Percentiles rank a stretch among this genome's conserved stretches.
Conservation (phyloP, 2,113 vertebrate genomes). For the Kobus ellipsiprymnus region DNA sequence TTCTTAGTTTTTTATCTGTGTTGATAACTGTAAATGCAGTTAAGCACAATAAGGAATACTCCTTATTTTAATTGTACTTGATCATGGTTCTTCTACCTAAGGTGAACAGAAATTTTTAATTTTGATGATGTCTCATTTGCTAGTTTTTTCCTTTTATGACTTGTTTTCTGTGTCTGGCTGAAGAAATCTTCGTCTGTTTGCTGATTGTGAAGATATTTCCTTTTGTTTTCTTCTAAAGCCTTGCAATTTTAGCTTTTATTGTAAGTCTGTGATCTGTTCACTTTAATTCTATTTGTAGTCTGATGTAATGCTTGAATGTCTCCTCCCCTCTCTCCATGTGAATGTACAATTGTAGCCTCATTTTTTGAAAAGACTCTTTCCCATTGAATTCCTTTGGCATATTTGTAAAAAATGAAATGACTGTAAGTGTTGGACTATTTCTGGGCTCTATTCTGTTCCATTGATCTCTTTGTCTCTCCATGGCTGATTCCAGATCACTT, state of each 20-base stretch:
- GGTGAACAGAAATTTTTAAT: slow-evolving; percentile 3
- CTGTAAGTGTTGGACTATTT: not conserved
- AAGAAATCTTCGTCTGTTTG: not conserved
- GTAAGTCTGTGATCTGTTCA: not conserved
- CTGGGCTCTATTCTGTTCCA: not conserved
- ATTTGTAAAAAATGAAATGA: not conserved
- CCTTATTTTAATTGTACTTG: not conserved
- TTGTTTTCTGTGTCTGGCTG: not conserved
- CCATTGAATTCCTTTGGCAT: not conserved
- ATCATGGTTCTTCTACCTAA: not conserved
- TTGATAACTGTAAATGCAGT: not conserved
- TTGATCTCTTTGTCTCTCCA: not conserved
- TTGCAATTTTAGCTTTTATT: not conserved
- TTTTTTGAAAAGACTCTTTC: not conserved
- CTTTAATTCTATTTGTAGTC: not conserved
- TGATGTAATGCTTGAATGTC: not conserved
- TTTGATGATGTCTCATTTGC: slow-evolving; percentile 8
- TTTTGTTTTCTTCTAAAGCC: not conserved
- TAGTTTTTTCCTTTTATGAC: not conserved
- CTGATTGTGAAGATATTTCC: not conserved
- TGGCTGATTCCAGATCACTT: not conserved
- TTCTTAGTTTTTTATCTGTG: not conserved
- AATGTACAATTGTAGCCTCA: not conserved
- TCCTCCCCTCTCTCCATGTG: not conserved
- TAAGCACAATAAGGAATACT: not conserved